phyloP scores from a whole-genome alignment of 2,113 vertebrate species.

The Oryzias curvinotus region DNA sequence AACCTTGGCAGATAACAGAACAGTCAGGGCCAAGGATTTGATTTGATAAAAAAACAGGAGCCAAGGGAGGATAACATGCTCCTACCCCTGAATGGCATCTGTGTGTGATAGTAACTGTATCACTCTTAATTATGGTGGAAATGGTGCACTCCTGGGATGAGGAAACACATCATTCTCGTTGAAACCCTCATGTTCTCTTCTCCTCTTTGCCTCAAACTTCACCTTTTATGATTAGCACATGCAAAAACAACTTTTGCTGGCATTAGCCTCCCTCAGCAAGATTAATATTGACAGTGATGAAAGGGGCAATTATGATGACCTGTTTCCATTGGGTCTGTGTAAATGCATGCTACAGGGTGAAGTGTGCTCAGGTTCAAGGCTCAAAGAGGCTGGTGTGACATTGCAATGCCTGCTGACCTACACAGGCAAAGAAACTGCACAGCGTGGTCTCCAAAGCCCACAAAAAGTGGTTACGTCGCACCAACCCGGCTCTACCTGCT shows the following conservation, averaged over 20 bases:
- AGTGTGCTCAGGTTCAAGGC: constrained; percentile 33
- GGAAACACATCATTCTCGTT: constrained; percentile 67
- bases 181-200: constrained; percentile 40
- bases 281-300: constrained; percentile 75
- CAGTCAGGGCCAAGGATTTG: too few species aligned
- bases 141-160: constrained; percentile 64
- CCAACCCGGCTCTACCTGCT: constrained; percentile 30
- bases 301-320: constrained; percentile 66
- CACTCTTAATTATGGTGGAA: constrained; percentile 76
- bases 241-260: constrained; percentile 65
- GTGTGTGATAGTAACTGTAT: constrained; percentile 76
- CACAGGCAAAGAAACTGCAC: constrained; percentile 4
- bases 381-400: constrained; percentile 6
- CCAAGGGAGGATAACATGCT: constrained; percentile 63
- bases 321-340: constrained; percentile 35
- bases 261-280: constrained; percentile 54
- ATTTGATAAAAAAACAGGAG: not conserved
- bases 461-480: constrained; percentile 20
- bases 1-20: too few species aligned
- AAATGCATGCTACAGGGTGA: not conserved
- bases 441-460: constrained; percentile 18
- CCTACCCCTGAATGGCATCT: constrained; percentile 71
- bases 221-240: constrained; percentile 68
- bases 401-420: constrained; percentile 39
- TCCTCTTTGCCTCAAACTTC: constrained; percentile 22